phyloP scores from a whole-genome alignment of 2,888 invertebrate species.

The Gonocerus acuteangulatus region DNA sequence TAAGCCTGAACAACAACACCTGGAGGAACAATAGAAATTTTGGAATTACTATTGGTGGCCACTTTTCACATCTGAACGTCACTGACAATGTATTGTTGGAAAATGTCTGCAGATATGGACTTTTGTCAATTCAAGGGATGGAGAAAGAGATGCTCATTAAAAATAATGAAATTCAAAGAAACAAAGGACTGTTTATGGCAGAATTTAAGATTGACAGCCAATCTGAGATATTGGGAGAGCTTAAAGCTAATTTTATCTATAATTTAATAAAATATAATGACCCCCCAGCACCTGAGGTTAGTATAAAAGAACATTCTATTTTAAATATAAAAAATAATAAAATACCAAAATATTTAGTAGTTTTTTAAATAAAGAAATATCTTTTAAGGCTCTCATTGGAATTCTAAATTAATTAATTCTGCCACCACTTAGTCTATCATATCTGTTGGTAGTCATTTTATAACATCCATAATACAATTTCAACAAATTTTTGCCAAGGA shows the following conservation, averaged over 20 bases:
- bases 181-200: conserved; percentile 73
- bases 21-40: conserved; percentile 83
- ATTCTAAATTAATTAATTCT: background rate
- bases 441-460: background rate
- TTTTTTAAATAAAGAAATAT: background rate
- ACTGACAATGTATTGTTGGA: conserved; percentile 75
- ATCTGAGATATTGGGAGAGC: conserved; percentile 81
- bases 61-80: conserved; percentile 83
- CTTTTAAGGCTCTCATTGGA: background rate
- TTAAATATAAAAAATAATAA: background rate
- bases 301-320: background rate
- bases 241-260: conserved; percentile 67
- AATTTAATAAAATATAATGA: conserved; percentile 69
- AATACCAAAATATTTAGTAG: background rate
- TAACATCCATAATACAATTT: too few relatives aligned
- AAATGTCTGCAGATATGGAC: conserved; percentile 73
- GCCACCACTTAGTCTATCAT: background rate
- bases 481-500: too few relatives aligned
- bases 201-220: conserved; percentile 86
- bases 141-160: conserved; percentile 86
- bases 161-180: conserved; percentile 69
- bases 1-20: conserved; percentile 77
- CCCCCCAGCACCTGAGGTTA: conserved; percentile 40
- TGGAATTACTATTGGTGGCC: conserved; percentile 78
- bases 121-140: conserved; percentile 83